Evolutionary conservation across 35 echinoderm and acorn worm genomes (phyloP), one percentile per base, ranked within the genome.

Genomic region (Nesometra sesokonis): DNA sequence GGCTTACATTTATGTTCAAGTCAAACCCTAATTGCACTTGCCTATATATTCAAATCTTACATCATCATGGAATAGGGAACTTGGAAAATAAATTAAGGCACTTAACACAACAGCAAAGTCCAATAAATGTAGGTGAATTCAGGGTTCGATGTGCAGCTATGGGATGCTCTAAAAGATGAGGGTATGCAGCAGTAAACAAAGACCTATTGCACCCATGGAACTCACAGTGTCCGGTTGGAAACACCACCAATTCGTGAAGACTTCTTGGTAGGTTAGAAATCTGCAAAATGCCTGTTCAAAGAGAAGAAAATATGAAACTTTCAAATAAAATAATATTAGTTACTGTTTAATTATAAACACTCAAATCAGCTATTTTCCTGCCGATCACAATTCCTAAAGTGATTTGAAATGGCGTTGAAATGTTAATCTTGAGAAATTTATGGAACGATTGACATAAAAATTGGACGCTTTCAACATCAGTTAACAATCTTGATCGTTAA

Each of bases 141-240:
- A 47, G 32, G 39, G 89, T 86, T 35, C 35, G 37, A 30, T 17
- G 81, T n/a, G 34, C 15, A 30, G 86, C 78, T 87, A 87, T 89
- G 13, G 77, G 43, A 13, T 89, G 76, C 77, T 93, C 84, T 31
- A 93, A 78, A 0, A 93, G 82, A 34, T 88, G 86, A 2, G 84
- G 86, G 35, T 85, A 93, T 17, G 82, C 86, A 40, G 11, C 7
- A 2, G 91, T 93, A 36, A 93, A 93, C 29, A 93, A 85, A 11
- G 57, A 67, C 32, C 84, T 93, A 27, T 89, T 87, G 37, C 81
- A 83, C 30, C 57, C 85, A n/a, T 82, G 91, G 8, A 82, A 87
- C 30, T 84, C 78, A 77, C 91, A 93, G 77, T 89, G 86, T 11
- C 87, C 86, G 13, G 86, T 89, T n/a, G 91, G 82, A 33, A 29